phyloP scores from a whole-genome alignment of 2,113 vertebrate genomes.

The Mandrillus leucophaeus region DNA sequence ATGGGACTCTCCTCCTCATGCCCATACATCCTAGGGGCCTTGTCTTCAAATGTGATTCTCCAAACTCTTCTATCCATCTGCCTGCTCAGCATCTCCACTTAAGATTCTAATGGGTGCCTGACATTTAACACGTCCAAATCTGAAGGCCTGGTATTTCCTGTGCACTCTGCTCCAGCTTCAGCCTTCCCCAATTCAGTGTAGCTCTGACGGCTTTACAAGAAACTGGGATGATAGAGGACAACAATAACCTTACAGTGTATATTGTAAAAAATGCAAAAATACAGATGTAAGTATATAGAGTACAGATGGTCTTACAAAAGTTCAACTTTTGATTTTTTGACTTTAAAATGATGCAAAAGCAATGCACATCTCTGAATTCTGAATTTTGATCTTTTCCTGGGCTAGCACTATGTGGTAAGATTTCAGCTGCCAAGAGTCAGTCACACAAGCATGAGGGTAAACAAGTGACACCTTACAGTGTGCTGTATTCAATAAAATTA shows the following conservation, averaged over 20 bases:
- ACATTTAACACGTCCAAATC: not conserved
- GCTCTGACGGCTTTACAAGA: not conserved
- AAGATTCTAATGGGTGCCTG: not conserved
- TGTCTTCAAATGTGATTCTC: not conserved
- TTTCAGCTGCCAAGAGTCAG: not conserved
- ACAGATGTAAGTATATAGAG: not conserved
- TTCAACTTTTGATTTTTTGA: not conserved
- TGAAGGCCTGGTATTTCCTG: not conserved
- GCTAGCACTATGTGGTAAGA: not conserved
- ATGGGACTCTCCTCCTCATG: not conserved
- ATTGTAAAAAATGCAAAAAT: not conserved
- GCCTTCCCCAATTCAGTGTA: not conserved
- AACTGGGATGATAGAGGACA: not conserved
- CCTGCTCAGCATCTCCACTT: not conserved
- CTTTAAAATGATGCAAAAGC: not conserved
- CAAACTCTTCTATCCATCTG: not conserved
- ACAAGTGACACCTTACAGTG: not conserved
- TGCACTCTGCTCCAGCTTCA: too few relatives aligned
- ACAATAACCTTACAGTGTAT: not conserved
- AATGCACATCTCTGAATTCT: not conserved
- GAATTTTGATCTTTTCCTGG: not conserved
- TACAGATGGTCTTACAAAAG: not conserved
- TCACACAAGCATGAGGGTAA: not conserved
- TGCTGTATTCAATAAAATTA: not conserved
- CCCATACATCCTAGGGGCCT: not conserved